Conservation (phyloP, 2,888 invertebrate genomes). For the Netelia inedita region DNA sequence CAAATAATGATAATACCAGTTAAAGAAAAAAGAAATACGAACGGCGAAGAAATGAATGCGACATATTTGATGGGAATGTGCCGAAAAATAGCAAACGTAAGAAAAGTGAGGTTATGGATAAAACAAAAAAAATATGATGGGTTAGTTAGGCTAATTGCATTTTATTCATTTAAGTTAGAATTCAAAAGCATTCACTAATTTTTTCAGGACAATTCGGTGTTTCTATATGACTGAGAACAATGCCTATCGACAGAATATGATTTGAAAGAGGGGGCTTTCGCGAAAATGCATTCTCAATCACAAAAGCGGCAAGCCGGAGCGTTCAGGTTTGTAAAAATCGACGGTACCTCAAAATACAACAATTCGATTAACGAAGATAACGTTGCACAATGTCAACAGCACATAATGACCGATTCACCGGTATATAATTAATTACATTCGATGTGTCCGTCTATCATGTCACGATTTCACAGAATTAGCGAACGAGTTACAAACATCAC, state of each 20-base stretch:
- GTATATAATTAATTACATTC: conserved; percentile 29
- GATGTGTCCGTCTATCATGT: conserved; percentile 30
- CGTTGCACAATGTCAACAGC: conserved; percentile 31
- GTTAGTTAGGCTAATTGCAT: background rate
- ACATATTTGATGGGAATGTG: background rate
- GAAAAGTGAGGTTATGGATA: conserved; percentile 56
- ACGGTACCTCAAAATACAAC: conserved; percentile 52
- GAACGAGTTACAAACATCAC: conserved; percentile 56
- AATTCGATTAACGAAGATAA: conserved; percentile 23
- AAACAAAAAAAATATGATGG: conserved; percentile 20
- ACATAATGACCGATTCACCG: conserved; percentile 33
- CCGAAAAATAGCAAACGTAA: background rate
- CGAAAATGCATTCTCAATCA: conserved; percentile 50
- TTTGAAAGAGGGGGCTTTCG: background rate
- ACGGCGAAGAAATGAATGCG: background rate
- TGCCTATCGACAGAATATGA: background rate
- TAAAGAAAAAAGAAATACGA: conserved; percentile 13
- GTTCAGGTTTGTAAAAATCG: conserved; percentile 23
- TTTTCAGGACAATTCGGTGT: background rate
- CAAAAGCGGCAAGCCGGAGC: conserved; percentile 56
- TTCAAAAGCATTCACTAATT: background rate
- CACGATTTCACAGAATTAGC: conserved; percentile 50
- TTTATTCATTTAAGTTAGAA: background rate
- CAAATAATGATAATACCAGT: background rate
- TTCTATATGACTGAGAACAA: background rate